Base-by-base conservation (phyloP, 2,888 invertebrate species). In the Tineola bisselliella region DNA sequence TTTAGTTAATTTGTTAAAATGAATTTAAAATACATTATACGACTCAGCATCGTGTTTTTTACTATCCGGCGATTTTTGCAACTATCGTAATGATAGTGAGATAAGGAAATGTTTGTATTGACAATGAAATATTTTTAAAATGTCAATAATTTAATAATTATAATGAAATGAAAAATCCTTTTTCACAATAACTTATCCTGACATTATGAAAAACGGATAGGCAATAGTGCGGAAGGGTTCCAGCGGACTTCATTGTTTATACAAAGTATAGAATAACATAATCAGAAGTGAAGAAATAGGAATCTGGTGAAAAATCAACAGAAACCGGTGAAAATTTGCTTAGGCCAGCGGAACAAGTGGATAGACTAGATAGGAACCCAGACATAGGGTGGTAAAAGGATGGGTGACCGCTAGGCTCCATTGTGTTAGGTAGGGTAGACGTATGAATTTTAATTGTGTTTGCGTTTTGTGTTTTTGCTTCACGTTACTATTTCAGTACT, bases 201-300 rank as follows among this genome's bases (percentile, higher is more conserved):
- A 31, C 19, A 43, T 83, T 58, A 33, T 58, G 33, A 58, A 58
- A 58, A 58, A 31, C 31, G 58, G 68, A 73, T 65, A 70, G 71
- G 77, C 75, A 81, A 84, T 86, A 87, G 86, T 87, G 84, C 76
- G 77, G 77, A 86, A 84, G 84, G 86, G 83, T 83, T 83, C 69
- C 74, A 72, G 74, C 63, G 67, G 66, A 72, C 65, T 54, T 77
- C 75, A 83, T 83, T 87, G 86, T 87, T 86, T 84, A 81, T 72
- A 76, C 82, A 84, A 84, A 87, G 84, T 86, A 87, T 84, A 75
- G 78, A 84, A 86, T 87, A 84, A 84, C 79, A 84, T 87, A 86
- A 87, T 86, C 84, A 84, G 83, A 79, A 84, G 83, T 84, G 86
- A 87, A 87, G 87, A 87, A 86, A 83, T 82, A 82, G 84, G 79